phyloP scores from a whole-genome alignment of 30 jellyfish, hydroid and myxozoan species.

The Morbakka virulenta region DNA sequence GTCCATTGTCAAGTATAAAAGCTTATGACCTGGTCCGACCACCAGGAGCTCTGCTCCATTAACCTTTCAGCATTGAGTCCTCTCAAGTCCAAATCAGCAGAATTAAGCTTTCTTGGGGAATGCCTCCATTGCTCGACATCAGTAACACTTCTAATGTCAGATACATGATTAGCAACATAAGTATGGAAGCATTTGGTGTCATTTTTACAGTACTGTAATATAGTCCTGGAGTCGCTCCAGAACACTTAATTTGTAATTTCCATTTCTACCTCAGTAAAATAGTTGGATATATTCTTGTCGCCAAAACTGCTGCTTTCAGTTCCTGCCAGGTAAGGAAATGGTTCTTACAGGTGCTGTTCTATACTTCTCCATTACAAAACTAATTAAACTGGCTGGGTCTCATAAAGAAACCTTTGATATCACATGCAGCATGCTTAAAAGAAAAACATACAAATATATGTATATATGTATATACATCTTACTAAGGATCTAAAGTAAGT shows the following conservation, averaged over 20 bases:
- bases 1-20: not conserved
- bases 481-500: too few relatives aligned
- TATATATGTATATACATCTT: too few relatives aligned
- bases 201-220: slow-evolving; percentile 23
- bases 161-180: slow-evolving; percentile 45
- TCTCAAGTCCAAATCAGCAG: not conserved
- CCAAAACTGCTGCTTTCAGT: slow-evolving; percentile 56
- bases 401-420: not conserved
- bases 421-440: not conserved
- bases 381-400: not conserved
- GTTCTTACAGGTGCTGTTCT: not conserved
- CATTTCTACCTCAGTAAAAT: slow-evolving; percentile 43
- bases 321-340: slow-evolving; percentile 42
- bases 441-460: too few relatives aligned
- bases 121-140: slow-evolving; percentile 29
- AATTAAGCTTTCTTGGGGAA: not conserved
- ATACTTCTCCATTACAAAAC: slow-evolving; percentile 51
- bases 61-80: not conserved
- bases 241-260: not conserved
- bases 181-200: slow-evolving; percentile 34
- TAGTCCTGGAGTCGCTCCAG: slow-evolving; percentile 54
- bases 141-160: slow-evolving; percentile 29
- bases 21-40: not conserved
- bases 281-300: slow-evolving; percentile 11
- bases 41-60: not conserved